A percentile compares a stretch with the other conserved stretches of the same genome.
Conservation (phyloP, 2,113 vertebrate species). For the Anseranas semipalmata region DNA sequence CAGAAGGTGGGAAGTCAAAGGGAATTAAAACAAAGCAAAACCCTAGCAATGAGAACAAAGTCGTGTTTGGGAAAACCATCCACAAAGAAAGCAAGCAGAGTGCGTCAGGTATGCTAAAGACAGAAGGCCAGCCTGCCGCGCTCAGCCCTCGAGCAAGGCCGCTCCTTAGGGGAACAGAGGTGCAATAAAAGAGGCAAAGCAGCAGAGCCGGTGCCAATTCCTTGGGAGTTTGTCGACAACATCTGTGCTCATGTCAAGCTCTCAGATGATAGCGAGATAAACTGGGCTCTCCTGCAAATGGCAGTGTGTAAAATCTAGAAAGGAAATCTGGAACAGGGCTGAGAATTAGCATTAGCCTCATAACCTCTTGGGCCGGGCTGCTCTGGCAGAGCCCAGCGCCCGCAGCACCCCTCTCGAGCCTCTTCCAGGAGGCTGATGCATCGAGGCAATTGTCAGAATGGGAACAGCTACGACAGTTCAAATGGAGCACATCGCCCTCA, state of each 20-base stretch:
- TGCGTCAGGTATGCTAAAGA: not conserved
- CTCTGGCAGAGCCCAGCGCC: not conserved
- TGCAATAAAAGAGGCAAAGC: not conserved
- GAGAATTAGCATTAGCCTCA: not conserved
- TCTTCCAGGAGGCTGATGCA: rapidly evolving
- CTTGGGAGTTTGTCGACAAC: conserved; percentile 31
- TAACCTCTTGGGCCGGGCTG: not conserved
- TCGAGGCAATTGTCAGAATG: not conserved
- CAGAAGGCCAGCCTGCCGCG: not conserved
- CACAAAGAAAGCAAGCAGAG: not conserved
- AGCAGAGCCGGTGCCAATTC: conserved; percentile 26
- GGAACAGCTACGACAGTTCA: not conserved
- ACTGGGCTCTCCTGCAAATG: not conserved
- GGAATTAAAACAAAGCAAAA: not conserved
- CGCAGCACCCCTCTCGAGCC: not conserved
- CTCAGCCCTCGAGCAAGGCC: not conserved
- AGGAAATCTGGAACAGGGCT: conserved; percentile 41
- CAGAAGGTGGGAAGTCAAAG: conserved; percentile 30
- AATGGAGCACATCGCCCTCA: not conserved
- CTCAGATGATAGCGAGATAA: conserved; percentile 35
- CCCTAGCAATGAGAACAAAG: not conserved
- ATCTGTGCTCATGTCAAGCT: conserved; percentile 38
- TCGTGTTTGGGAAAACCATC: not conserved
- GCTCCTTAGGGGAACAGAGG: not conserved
- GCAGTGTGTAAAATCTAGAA: conserved; percentile 30